A percentile compares a stretch with the other conserved stretches of the same genome.
These are phyloP conservation scores for Semicossyphus pulcher DNA, from an alignment of 2,113 vertebrate genomes.

Conservation along the genomic window DNA sequence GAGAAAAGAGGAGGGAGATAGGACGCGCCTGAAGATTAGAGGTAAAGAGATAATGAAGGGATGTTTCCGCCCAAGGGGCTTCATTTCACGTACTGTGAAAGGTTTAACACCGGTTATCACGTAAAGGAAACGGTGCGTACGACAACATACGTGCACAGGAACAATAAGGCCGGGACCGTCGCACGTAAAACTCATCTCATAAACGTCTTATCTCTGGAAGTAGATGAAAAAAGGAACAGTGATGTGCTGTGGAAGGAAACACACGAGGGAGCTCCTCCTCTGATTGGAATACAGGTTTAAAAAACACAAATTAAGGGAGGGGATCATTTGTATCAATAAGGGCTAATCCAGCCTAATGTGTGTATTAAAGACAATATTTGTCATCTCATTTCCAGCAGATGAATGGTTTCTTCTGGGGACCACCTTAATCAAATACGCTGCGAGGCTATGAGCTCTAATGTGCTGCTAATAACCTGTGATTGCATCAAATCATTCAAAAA, in stretches of 20 bases:
- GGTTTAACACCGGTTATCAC: conserved; percentile 32
- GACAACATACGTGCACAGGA: conserved; percentile 3
- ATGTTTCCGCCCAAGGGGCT: conserved; percentile 24
- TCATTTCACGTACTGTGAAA: conserved; percentile 38
- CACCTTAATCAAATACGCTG: conserved; percentile 54
- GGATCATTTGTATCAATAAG: conserved; percentile 55
- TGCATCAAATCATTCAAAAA: conserved; percentile 52
- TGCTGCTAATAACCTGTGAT: conserved; percentile 65
- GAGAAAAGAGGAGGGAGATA: conserved; percentile 50
- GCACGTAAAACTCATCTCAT: neutral
- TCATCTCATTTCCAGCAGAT: conserved; percentile 49
- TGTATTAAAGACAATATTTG: conserved; percentile 49
- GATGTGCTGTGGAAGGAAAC: too few species aligned
- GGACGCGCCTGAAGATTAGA: conserved; percentile 43
- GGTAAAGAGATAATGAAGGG: conserved; percentile 23
- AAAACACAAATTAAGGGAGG: conserved; percentile 12
- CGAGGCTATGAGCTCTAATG: conserved; percentile 37
- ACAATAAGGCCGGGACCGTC: neutral
- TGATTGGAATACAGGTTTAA: conserved; percentile 40
- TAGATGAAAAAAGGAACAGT: neutral
- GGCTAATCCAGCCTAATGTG: conserved; percentile 54
- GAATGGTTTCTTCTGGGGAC: conserved; percentile 42
- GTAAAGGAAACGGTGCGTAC: neutral
- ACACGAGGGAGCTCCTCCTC: neutral
- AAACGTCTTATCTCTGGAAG: neutral